These are phyloP conservation scores for Musca domestica DNA, from an alignment of 1,140 invertebrate species.

Conservation along the genomic window DNA sequence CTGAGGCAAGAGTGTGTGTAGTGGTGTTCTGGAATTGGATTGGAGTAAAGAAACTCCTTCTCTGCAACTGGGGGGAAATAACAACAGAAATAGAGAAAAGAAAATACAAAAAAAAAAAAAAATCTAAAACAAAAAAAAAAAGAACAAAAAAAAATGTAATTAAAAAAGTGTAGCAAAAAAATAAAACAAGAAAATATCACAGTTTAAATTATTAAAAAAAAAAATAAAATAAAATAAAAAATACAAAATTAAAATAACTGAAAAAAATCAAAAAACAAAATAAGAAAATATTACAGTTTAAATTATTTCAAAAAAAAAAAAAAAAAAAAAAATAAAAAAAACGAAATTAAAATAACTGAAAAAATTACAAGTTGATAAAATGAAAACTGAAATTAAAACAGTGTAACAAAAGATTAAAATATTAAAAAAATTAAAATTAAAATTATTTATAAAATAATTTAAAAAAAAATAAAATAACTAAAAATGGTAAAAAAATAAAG, in stretches of 20 bases:
- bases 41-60: too few relatives aligned
- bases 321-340: background rate
- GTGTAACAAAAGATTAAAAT: too few relatives aligned
- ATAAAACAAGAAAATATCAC: background rate
- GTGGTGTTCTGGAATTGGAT: too few relatives aligned
- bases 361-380: background rate
- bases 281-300: background rate
- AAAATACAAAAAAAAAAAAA: background rate
- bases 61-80: background rate
- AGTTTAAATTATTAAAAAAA: too few relatives aligned
- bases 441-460: too few relatives aligned
- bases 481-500: background rate
- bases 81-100: constrained; percentile 12
- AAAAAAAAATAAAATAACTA: background rate
- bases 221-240: too few relatives aligned
- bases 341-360: background rate
- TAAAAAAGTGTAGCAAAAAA: background rate
- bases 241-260: background rate
- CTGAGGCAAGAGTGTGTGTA: too few relatives aligned
- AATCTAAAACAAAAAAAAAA: constrained; percentile 12
- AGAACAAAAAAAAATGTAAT: background rate
- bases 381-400: background rate
- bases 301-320: background rate
- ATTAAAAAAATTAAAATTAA: too few relatives aligned
- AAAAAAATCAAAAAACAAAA: background rate